These are phyloP conservation scores for Octopus bimaculoides DNA, from an alignment of 1,140 invertebrate genomes.

Conservation along the genomic window DNA sequence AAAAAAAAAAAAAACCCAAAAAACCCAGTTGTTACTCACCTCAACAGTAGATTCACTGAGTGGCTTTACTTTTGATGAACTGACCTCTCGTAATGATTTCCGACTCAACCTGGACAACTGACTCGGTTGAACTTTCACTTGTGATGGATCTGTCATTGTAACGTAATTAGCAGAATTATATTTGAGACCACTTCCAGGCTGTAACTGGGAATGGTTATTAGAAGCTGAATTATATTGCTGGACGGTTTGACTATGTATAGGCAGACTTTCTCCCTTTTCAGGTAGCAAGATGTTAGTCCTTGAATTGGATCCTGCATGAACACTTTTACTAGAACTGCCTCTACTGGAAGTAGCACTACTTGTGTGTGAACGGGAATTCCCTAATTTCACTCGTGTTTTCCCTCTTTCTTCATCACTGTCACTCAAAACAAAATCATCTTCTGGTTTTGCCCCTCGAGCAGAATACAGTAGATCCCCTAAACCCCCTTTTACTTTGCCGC, in stretches of 20 bases:
- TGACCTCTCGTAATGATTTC: constrained; percentile 35
- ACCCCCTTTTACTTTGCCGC: neutral
- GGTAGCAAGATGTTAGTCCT: neutral
- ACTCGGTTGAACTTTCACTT: constrained; percentile 6
- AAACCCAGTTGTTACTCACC: too few species aligned
- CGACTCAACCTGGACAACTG: constrained; percentile 33
- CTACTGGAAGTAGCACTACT: constrained; percentile 18
- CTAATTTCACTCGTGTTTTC: constrained; percentile 21
- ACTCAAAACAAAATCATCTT: constrained; percentile 40
- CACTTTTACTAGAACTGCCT: neutral
- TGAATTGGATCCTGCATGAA: neutral
- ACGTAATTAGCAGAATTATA: too few species aligned
- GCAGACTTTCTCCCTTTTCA: neutral
- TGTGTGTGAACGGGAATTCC: constrained; percentile 23
- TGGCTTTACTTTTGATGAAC: neutral
- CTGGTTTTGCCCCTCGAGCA: constrained; percentile 36
- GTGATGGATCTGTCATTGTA: too few species aligned
- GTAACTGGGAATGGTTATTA: too few species aligned
- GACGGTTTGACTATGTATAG: neutral
- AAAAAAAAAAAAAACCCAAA: too few species aligned
- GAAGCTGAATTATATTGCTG: neutral
- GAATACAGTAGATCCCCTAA: constrained; percentile 2
- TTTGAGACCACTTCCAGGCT: too few species aligned
- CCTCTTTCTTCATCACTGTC: constrained; percentile 38
- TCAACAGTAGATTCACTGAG: too few species aligned